Base-by-base conservation (phyloP, 2,113 vertebrate genomes). In the Rhegmatorhina hoffmannsi region DNA sequence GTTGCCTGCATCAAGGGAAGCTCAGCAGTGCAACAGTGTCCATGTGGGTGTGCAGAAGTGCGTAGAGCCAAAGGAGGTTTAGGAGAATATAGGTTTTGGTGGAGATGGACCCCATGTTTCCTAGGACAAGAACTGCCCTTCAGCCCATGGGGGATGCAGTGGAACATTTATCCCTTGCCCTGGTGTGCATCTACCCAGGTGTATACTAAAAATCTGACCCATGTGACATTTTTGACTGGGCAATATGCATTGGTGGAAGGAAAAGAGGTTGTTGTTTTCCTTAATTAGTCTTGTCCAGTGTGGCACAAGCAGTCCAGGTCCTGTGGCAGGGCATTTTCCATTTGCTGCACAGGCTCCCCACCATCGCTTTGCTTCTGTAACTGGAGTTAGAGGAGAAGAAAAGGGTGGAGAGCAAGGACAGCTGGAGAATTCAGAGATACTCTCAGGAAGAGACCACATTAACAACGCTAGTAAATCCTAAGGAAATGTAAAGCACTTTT, bases 11-110 rank as follows among this genome's bases (percentile, higher is more conserved):
- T 33, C 23, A 18, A 34, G 29, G 43, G 33, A 75, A 91, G 34
- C 60, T 74, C 44, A 49, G 13, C 40, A 66, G 5, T 55, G 26
- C 40, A 43, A 43, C 40, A 43, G 11, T 38, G 28, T 25, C 4
- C 0, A 0, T 31, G 14, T 38, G 17, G 33, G 9, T 34, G 21
- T 34, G 36, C n/a, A 59, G 9, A 6, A 44, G 28, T 19, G 60
- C 21, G 2, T n/a, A 3, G 25, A 69, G 77, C 26, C 46, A 47
- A 18, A 29, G 25, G 50, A 66, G 9, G 6, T 67, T 67, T 59
- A 59, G 34, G 33, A 78, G 31, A 36, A 46, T 23, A 15, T 2
- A 67, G 6, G 17, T 78, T 78, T 66, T 82, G n/a, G 8, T 49
- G 43, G 69, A 87, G 66, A 16, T 38, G 20, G 8, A 50, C 28